Base-by-base conservation (phyloP, 2,888 invertebrate species). In the Leptinotarsa peninsularis region DNA sequence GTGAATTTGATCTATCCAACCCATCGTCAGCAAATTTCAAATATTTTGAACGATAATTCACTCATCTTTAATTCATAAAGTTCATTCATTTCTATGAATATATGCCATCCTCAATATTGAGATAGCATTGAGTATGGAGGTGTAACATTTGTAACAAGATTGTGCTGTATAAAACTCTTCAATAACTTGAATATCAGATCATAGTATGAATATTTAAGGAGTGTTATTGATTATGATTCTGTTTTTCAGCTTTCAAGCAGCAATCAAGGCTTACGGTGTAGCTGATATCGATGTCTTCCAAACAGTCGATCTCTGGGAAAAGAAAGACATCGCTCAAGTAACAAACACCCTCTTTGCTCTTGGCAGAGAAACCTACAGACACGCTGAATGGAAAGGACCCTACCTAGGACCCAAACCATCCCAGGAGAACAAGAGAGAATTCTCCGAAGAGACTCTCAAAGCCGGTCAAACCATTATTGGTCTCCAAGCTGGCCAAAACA, bases 221-320 rank as follows among this genome's bases (percentile, higher is more conserved):
- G 13, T 13, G 21, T 13, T 58, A n/a, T 58, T 18, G 18, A n/a
- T 58, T n/a, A 43, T 13, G 3, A 3, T 5, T 54, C 4, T 73
- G 58, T 49, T 3, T 78, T 84, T n/a, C 82, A 93, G 92, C 90
- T 98, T 98, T 93, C 94, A 96, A 88, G 93, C 93, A 73, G 97
- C 96, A 15, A 90, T 96, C 83, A 95, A 94, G 87, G 93, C 91
- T 0, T 96, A 97, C 88, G 99, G 98, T 78, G 97, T 98, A 18
- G 89, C 93, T 71, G 96, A 96, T 87, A 92, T 95, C 79, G 98
- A 98, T 88, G 94, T 96, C 72, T 98, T 98, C 93, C 97, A 98
- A 90, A 98, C 98, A 5, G 97, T 98, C 69, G 99, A 99, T 88
- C 91, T 99, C 71, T 98, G 94, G 92, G 98, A 99, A 89, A 95